Conservation (phyloP, 2,888 invertebrate species). For the Furcula furcula region DNA sequence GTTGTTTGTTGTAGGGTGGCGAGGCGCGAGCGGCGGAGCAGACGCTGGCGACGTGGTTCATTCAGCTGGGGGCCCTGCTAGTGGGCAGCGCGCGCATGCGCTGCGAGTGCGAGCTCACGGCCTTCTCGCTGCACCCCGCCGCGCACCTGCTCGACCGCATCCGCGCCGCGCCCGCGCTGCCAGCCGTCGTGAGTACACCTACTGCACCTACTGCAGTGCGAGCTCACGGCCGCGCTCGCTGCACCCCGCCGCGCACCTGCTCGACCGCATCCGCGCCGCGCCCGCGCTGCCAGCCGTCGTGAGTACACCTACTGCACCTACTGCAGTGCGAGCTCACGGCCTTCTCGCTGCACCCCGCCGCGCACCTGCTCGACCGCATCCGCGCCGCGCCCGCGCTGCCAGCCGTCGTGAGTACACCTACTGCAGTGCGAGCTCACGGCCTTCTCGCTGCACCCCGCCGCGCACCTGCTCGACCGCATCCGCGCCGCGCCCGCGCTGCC, state of each 20-base stretch:
- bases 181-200: constrained; percentile 14
- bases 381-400: too few species aligned
- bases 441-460: too few species aligned
- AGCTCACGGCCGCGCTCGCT: too few species aligned
- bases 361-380: too few species aligned
- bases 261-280: neutral
- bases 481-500: too few species aligned
- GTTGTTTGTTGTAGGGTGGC: constrained; percentile 29
- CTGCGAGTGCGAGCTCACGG: constrained; percentile 87
- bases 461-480: too few species aligned
- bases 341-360: too few species aligned
- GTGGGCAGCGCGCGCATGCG: constrained; percentile 82
- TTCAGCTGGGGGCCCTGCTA: constrained; percentile 83
- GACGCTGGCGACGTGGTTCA: constrained; percentile 82
- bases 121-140: constrained; percentile 88
- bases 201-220: neutral
- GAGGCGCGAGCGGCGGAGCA: constrained; percentile 79
- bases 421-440: too few species aligned
- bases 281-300: too few species aligned
- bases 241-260: constrained; percentile 4
- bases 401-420: too few species aligned
- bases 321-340: too few species aligned
- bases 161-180: constrained; percentile 50
- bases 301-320: too few species aligned
- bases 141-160: constrained; percentile 81